phyloP scores from a whole-genome alignment of 2,888 invertebrate genomes.

The Agrochola circellaris region DNA sequence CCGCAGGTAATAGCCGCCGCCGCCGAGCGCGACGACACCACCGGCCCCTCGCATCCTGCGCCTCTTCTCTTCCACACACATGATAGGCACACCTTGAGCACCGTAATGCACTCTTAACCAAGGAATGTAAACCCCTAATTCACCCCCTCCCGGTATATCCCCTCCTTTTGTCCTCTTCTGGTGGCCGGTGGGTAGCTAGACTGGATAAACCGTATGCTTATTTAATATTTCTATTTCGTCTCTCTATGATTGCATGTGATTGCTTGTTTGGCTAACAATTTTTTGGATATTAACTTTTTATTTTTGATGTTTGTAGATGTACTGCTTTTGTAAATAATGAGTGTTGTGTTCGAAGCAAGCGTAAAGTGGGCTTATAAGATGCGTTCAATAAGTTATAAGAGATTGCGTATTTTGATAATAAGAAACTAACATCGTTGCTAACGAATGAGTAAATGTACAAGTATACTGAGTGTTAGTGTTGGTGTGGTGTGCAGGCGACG shows the following conservation, averaged over 20 bases:
- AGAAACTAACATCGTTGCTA: slow-evolving; percentile 38
- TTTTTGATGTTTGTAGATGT: slow-evolving; percentile 53
- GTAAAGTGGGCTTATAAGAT: slow-evolving; percentile 54
- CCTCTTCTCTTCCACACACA: slow-evolving; percentile 49
- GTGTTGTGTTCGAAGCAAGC: slow-evolving; percentile 56
- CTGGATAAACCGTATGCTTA: slow-evolving; percentile 84
- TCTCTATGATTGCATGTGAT: slow-evolving; percentile 80
- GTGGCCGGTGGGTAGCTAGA: slow-evolving; percentile 87
- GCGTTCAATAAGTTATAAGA: slow-evolving; percentile 30
- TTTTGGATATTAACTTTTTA: slow-evolving; percentile 44
- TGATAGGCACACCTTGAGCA: slow-evolving; percentile 60
- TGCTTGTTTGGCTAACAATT: slow-evolving; percentile 83
- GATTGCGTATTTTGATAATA: slow-evolving; percentile 46
- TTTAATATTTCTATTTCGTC: slow-evolving; percentile 78
- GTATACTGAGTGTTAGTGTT: slow-evolving; percentile 66
- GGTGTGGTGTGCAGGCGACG: slow-evolving; percentile 92
- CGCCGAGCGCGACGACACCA: slow-evolving; percentile 75
- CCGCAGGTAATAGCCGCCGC: slow-evolving; percentile 86
- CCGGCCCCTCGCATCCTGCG: slow-evolving; percentile 70
- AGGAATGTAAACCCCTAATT: slow-evolving; percentile 50
- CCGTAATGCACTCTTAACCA: slow-evolving; percentile 49
- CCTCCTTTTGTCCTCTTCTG: slow-evolving; percentile 75
- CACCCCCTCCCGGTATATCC: slow-evolving; percentile 66
- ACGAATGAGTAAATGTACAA: slow-evolving; percentile 59
- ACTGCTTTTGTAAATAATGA: slow-evolving; percentile 60